Evolutionary conservation across 2,888 invertebrate genomes (phyloP), one percentile per base, ranked within the genome.

Genomic region (Odontocolon sp.): DNA sequence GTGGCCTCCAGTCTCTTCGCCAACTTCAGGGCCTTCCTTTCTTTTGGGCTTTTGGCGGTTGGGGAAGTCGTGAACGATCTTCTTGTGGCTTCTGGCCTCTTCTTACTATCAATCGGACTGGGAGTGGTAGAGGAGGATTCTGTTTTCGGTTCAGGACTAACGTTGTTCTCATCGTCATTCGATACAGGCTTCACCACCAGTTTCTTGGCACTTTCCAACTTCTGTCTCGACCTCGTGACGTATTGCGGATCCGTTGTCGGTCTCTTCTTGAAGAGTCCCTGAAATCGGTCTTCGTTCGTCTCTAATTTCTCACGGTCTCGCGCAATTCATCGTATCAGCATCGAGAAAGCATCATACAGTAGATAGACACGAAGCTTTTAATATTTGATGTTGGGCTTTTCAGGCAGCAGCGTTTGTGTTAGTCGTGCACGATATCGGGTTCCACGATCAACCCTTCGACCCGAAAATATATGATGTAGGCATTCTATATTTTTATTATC

Each of bases 201-300:
- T 80, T 87, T 88, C 64, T 84, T 83, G 31, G 88, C 87, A 52
- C 86, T 84, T 42, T 89, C 89, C 84, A 90, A 68, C 82, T 90
- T 90, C 82, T 85, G 82, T 82, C 83, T 85, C 11, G 89, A 88
- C 50, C 87, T 84, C 72, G 87, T 82, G 54, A 87, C 83, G 79
- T 87, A 87, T 45, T 86, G 79, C 11, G 82, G 63, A 70, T 70
- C 81, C 52, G 83, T 78, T 23, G 84, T 76, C 5, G 87, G 78
- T 79, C 85, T 83, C 80, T 87, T 89, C 80, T 84, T 85, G 79
- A 9, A 38, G 69, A 69, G 80, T 56, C 84, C 87, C 90, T 90
- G 89, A 86, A 90, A 90, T 84, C 81, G 76, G 78, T 79, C 77
- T 80, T 83, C 52, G 59, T 72, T 79, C 52, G 73, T 70, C 68